Conservation (phyloP, 2,113 vertebrate genomes). For the Nematolebias whitei region DNA sequence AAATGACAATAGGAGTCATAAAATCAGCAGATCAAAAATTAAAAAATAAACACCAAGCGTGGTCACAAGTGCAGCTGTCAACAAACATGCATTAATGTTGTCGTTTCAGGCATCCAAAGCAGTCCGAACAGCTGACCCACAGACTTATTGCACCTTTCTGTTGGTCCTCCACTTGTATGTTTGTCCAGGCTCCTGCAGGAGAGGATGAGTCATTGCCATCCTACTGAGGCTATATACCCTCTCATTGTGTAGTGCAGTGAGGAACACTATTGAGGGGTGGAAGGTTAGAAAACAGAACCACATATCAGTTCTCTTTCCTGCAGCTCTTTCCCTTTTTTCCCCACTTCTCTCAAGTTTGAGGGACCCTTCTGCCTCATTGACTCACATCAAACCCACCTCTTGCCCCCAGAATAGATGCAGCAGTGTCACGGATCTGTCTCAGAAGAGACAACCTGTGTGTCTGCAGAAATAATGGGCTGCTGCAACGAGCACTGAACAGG, state of each 20-base stretch:
- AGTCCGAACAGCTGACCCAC: slow-evolving; percentile 37
- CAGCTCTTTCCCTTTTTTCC: background rate
- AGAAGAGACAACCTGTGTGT: slow-evolving; percentile 33
- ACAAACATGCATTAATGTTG: background rate
- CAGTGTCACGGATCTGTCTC: slow-evolving; percentile 25
- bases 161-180: slow-evolving; percentile 24
- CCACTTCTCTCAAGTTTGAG: slow-evolving; percentile 5
- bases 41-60: background rate
- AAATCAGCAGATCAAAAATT: slow-evolving; percentile 1
- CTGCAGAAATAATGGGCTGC: slow-evolving; percentile 40
- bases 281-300: slow-evolving; percentile 1
- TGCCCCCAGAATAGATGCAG: slow-evolving; percentile 41
- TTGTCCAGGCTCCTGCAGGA: slow-evolving; percentile 27
- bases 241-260: slow-evolving; percentile 8
- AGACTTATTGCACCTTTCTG: slow-evolving; percentile 43
- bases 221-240: slow-evolving; percentile 29
- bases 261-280: background rate
- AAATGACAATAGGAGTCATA: slow-evolving; percentile 14
- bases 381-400: slow-evolving; percentile 50
- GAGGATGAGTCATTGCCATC: slow-evolving; percentile 63
- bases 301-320: background rate
- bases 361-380: slow-evolving; percentile 12
- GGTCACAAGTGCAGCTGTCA: background rate
- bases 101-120: slow-evolving; percentile 26
- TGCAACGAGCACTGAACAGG: slow-evolving; percentile 23